These are phyloP conservation scores for Catostylus mosaicus DNA, from an alignment of 30 jellyfish, hydroid and myxozoan species.

Conservation along the genomic window DNA sequence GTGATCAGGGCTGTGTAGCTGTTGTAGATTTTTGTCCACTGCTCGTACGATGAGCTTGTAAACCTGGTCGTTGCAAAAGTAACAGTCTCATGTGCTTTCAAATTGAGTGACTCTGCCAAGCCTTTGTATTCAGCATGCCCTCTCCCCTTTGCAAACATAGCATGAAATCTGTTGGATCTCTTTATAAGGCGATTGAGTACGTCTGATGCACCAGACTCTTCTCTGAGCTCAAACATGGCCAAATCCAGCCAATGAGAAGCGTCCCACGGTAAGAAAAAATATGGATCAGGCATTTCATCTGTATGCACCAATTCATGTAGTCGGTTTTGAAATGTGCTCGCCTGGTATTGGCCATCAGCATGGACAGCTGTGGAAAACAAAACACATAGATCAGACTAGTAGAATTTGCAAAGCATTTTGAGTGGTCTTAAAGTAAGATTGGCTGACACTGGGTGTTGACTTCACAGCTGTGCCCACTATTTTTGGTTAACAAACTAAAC, in stretches of 20 bases:
- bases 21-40: constrained; percentile 7
- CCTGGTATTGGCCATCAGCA: too few species aligned
- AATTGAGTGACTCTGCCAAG: constrained; percentile 10
- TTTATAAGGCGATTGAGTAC: constrained; percentile 11
- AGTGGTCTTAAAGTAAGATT: too few species aligned
- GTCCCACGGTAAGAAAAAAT: constrained; percentile 20
- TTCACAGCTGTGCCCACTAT: too few species aligned
- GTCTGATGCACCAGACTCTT: not conserved
- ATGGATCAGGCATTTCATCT: constrained; percentile 9
- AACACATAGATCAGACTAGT: too few species aligned
- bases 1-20: constrained; percentile 16
- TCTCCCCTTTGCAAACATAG: constrained; percentile 24
- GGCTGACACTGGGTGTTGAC: too few species aligned
- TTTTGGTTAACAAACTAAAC: too few species aligned
- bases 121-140: constrained; percentile 46
- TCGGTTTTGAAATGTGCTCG: too few species aligned
- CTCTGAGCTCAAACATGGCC: constrained; percentile 27
- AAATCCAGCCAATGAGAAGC: constrained; percentile 45
- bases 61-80: constrained; percentile 39
- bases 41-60: constrained; percentile 32
- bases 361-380: too few species aligned
- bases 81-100: constrained; percentile 26
- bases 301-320: not conserved
- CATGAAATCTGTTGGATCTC: constrained; percentile 18
- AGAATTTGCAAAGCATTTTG: too few species aligned